Base-by-base conservation (phyloP, 2,888 invertebrate genomes). In the Lasioglossum lativentre region DNA sequence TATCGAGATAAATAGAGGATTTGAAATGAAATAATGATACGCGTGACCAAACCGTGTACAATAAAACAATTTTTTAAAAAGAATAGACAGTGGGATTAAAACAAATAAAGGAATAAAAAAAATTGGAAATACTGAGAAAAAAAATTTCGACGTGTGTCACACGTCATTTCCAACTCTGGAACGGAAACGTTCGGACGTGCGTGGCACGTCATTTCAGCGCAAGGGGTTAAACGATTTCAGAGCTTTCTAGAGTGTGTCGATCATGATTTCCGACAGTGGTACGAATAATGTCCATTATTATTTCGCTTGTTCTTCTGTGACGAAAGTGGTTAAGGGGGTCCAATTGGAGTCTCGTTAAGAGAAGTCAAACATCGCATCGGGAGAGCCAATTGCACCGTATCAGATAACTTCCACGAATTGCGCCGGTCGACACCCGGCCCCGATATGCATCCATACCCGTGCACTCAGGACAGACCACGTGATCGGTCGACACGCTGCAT, bases 321-420 rank as follows among this genome's bases (percentile, higher is more conserved):
- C 27, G 52, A 47, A 68, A 23, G 59, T 16, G 27, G 23, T 59
- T 38, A 86, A 78, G 30, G 27, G 56, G 40, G 56, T 56, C 27
- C 78, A 79, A 83, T 72, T 85, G 82, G 70, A 79, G 56, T 63
- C 76, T 82, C 40, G 85, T 86, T 85, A 82, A 74, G 30, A 38
- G 59, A 75, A 52, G 83, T 77, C 80, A 77, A 83, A 14, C 71
- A 72, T 59, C 59, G 68, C 63, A 72, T 59, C 59, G 68, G 38
- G 34, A 52, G n/a, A 56, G 75, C 23, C 75, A 76, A 78, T 78
- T 73, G 85, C 82, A 78, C 30, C 30, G 75, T 38, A 74, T 80
- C 71, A 71, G 71, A 45, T 23, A 16, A 23, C 8, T 47, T 30
- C 40, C 47, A 63, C 63, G 63, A 77, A 71, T 40, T 27, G 19